phyloP scores from a whole-genome alignment of 2,113 vertebrate genomes.

The Acrocephalus kingi region DNA sequence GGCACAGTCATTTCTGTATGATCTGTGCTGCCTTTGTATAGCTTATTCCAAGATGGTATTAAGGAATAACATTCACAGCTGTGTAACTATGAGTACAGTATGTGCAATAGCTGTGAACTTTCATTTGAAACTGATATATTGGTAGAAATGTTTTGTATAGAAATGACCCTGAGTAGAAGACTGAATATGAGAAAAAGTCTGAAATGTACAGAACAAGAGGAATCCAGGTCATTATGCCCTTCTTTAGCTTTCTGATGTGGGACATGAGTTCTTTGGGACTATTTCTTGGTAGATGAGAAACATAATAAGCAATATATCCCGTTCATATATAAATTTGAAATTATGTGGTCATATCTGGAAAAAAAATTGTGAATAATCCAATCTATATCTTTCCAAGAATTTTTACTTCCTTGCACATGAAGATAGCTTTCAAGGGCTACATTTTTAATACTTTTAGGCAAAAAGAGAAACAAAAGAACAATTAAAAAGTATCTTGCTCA shows the following conservation, averaged over 20 bases:
- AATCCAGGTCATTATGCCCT: background rate
- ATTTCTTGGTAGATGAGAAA: background rate
- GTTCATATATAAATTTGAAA: background rate
- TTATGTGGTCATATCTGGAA: background rate
- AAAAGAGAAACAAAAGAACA: background rate
- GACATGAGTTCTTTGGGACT: background rate
- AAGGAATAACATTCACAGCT: background rate
- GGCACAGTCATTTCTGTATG: background rate
- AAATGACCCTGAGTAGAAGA: background rate
- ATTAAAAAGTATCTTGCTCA: background rate
- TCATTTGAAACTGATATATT: background rate
- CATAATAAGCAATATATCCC: background rate
- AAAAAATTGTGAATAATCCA: background rate
- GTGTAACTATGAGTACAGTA: background rate
- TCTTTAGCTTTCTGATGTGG: background rate
- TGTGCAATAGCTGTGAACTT: background rate
- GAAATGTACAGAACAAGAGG: background rate
- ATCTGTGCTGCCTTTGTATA: background rate
- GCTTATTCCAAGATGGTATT: background rate
- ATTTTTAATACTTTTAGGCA: background rate
- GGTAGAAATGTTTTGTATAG: background rate
- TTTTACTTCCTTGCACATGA: background rate
- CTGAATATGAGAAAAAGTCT: background rate
- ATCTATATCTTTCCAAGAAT: background rate
- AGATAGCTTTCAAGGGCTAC: background rate